Base-by-base conservation (phyloP, 2,113 vertebrate genomes). In the Engraulis encrasicolus region DNA sequence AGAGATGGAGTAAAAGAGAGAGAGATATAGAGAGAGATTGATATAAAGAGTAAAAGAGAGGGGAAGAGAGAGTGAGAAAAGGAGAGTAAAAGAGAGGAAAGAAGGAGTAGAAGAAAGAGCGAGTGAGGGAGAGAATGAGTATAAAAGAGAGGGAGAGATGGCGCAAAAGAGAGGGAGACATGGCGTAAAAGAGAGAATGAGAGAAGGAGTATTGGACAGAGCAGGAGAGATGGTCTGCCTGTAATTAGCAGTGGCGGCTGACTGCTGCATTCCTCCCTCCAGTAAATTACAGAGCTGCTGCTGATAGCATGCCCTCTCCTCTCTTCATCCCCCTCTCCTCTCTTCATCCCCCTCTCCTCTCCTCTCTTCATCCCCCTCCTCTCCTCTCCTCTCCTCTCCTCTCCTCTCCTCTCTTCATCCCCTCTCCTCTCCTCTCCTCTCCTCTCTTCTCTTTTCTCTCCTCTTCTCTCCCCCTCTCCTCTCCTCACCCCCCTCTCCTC, bases 221-320 rank as follows among this genome's bases (percentile, higher is more conserved):
- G 49, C 74, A 36, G 79, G 54, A 78, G 85, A 84, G 86, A 86
- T 81, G 82, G 87, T 81, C 74, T 14, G 84, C 86, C 90, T 92
- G 90, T 92, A 91, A 92, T 93, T 92, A 92, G 84, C 82, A 88
- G 88, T 87, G 74, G 83, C 78, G 86, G 87, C 90, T 88, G 80
- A 80, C 88, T 90, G 91, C 91, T 86, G 87, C 90, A 92, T 93
- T 92, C 91, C 90, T 89, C 87, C 86, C n/a, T n/a, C 92, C 89
- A 89, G 87, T 91, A 92, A 93, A 91, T 91, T 87, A 89, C 90
- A 90, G 87, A 89, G 86, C 89, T 85, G 78, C 86, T 86, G 85
- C 85, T 79, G 82, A 84, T 86, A 81, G 81, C 82, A 78, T 78
- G 78, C 81, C 85, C 38, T 27, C 38, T 23, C 45, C 17, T 36